phyloP scores from a whole-genome alignment of 2,888 invertebrate species.

The Brachyopa scutellaris region DNA sequence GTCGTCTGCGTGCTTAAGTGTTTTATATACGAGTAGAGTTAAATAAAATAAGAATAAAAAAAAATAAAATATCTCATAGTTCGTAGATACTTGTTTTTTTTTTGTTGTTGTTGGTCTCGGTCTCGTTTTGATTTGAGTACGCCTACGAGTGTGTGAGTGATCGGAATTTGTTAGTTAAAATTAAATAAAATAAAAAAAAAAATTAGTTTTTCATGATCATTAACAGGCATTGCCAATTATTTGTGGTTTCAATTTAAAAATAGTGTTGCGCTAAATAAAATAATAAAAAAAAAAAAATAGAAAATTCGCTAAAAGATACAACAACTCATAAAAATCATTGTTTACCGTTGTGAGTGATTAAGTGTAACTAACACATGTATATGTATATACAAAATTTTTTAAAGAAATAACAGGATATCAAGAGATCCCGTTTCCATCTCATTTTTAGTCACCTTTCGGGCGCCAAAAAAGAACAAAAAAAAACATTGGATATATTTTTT shows the following conservation, averaged over 20 bases:
- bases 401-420: neutral
- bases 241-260: slow-evolving; percentile 6
- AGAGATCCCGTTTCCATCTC: neutral
- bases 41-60: neutral
- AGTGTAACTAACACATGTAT: no score
- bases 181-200: slow-evolving; percentile 23
- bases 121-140: slow-evolving; percentile 37
- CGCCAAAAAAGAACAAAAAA: no score
- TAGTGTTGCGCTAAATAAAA: slow-evolving; percentile 1
- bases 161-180: neutral
- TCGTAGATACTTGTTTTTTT: slow-evolving; percentile 13
- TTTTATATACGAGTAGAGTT: slow-evolving; percentile 37
- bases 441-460: slow-evolving; percentile 15
- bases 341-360: slow-evolving; percentile 13
- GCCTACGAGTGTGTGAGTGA: slow-evolving; percentile 36
- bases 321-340: slow-evolving; percentile 4
- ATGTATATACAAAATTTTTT: slow-evolving; percentile 19
- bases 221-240: slow-evolving; percentile 11
- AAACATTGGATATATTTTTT: slow-evolving; percentile 52
- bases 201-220: slow-evolving; percentile 57
- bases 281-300: slow-evolving; percentile 8
- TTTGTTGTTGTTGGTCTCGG: neutral
- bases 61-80: slow-evolving; percentile 17
- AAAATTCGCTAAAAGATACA: neutral
- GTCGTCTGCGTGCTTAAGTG: slow-evolving; percentile 62